Evolutionary conservation across 2,797 vertebrate genomes (phyloP), one percentile per base, ranked within the genome.

Genomic region (Rhadinocentrus ornatus): DNA sequence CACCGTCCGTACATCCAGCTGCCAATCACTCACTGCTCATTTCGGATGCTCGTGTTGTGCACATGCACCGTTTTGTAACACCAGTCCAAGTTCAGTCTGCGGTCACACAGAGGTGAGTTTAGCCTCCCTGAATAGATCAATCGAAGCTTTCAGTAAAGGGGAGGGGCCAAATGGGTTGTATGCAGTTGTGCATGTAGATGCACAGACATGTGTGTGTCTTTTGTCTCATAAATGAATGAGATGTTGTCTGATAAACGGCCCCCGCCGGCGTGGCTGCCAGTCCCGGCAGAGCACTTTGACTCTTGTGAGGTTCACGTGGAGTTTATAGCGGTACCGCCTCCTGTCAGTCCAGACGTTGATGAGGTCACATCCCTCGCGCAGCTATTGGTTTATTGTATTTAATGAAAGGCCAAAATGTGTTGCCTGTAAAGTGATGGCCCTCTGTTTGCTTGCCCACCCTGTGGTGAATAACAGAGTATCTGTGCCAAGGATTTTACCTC

Each of bases 311-410:
- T 81, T 86, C 80, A 82, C 3, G 0, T 9, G 44, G 65, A 84
- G 79, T 85, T 85, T 84, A 82, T 77, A 32, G 75, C 80, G n/a
- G 72, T 69, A 0, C 12, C 6, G 37, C 70, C 54, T 79, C 75
- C 62, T 56, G 62, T 11, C 44, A 29, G 32, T 46, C 60, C 57
- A 60, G 46, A 71, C 59, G 52, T 55, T 75, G 80, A 85, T 74
- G 71, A 55, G 86, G 86, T 91, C 86, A 86, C 79, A 75, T 85
- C 86, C 69, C 73, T 87, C 66, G 34, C 24, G 18, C 37, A 79
- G 70, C 75, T 79, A 85, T 85, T 66, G 81, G 78, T 73, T 84
- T 86, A 88, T 86, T 77, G 83, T 80, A 67, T 83, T 84, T 86
- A 83, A 86, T 87, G 86, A 85, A 75, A 46, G 64, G 57, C 63